Evolutionary conservation across 2,797 vertebrate species (phyloP), one percentile per base, ranked within the genome.

Genomic region (Delichon dasypus): DNA sequence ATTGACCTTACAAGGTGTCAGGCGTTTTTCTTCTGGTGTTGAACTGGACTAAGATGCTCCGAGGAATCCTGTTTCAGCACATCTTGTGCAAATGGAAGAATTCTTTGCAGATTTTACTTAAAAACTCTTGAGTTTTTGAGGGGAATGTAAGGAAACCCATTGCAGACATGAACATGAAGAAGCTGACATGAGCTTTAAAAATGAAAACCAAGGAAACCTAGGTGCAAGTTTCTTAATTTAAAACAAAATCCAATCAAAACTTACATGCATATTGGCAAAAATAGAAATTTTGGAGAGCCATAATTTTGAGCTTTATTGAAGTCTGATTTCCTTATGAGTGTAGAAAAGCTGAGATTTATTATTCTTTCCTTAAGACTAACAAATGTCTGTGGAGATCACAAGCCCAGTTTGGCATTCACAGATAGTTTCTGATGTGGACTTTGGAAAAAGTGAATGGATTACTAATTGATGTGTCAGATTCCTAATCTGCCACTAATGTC

Each of bases 361-460:
- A 51, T 78, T 77, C 61, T 89, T 91, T 55, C 90, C 48, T 25
- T 58, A 88, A 96, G 65, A 81, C 82, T 89, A 93, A 96, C 88
- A 94, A 95, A 90, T 74, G 78, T 93, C 73, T 54, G 40, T 89
- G 82, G 65, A 93, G 75, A 94, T 95, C 85, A 90, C 85, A 91
- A 92, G 88, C 55, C 81, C 36, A 54, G 30, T 82, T 93, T 95
- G 93, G 93, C 85, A 90, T 88, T 85, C 91, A 72, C 76, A 89
- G 83, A 95, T 85, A 73, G 70, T 89, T 94, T 95, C 83, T 94
- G 71, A 91, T 96, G 94, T 96, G 89, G 83, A 51, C 67, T 89
- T 85, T 94, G 94, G 96, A 93, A 97, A 90, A 95, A 96, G 75
- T 70, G 94, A 96, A 78, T 89, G 89, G 78, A 58, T 90, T 96